Percentiles rank a stretch among this genome's conserved stretches.
These are phyloP conservation scores for Acrocephalus kingi DNA, from an alignment of 2,113 vertebrate species.

Conservation along the genomic window DNA sequence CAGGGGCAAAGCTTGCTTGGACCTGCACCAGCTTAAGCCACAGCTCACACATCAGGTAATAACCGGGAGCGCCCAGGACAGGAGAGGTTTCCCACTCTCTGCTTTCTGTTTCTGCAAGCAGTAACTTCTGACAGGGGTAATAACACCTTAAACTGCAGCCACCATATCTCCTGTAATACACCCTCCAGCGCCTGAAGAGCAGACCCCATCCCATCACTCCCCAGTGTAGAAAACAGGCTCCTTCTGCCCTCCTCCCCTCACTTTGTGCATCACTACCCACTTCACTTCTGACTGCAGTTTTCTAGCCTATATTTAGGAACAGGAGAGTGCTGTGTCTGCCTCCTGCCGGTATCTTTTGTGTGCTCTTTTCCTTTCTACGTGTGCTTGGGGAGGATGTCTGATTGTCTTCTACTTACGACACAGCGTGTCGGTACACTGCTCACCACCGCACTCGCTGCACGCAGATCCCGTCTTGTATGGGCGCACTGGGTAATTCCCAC, in stretches of 20 bases:
- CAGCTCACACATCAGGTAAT: neutral
- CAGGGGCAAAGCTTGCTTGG: neutral
- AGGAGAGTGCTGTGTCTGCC: neutral
- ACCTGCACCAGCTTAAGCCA: neutral
- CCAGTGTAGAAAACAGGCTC: neutral
- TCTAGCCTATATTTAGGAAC: neutral
- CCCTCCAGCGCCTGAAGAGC: neutral
- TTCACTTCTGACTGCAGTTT: neutral
- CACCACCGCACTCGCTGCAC: neutral
- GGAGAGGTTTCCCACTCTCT: neutral
- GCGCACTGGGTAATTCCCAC: neutral
- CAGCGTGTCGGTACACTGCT: neutral
- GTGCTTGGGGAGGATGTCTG: neutral
- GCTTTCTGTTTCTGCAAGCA: neutral
- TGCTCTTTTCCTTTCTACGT: neutral
- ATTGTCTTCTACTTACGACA: conserved; percentile 57
- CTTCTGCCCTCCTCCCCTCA: neutral
- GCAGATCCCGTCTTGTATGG: neutral
- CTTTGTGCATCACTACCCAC: neutral
- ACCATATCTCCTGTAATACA: neutral
- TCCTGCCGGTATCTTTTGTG: neutral
- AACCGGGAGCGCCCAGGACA: neutral
- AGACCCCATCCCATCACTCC: neutral
- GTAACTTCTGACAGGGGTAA: neutral
- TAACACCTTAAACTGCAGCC: neutral